phyloP scores from a whole-genome alignment of 2,797 vertebrate genomes.

The Spheniscus humboldti region DNA sequence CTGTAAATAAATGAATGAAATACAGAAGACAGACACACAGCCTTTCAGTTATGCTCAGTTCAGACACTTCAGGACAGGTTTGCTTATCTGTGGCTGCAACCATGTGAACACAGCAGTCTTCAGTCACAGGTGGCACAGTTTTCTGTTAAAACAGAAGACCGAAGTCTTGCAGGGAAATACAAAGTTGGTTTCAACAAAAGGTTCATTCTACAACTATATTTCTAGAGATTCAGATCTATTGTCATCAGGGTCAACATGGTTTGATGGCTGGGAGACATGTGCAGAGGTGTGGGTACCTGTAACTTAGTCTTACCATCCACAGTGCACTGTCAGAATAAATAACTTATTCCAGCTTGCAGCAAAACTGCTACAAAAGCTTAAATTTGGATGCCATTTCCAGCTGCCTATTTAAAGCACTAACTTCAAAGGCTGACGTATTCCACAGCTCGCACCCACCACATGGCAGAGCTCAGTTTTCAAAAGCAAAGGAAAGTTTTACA shows the following conservation, averaged over 20 bases:
- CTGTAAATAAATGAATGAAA: neutral
- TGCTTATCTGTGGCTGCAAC: neutral
- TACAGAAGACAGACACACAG: neutral
- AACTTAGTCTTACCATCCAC: neutral
- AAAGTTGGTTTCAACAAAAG: neutral
- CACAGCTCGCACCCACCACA: neutral
- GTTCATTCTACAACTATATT: neutral
- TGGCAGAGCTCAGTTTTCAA: neutral
- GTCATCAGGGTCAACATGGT: neutral
- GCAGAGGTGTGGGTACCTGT: neutral
- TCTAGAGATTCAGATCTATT: neutral
- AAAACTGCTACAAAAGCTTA: neutral
- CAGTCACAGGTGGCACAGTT: neutral
- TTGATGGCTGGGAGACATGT: neutral
- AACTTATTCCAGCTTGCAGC: neutral
- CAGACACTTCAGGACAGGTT: neutral
- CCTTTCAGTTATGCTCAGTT: neutral
- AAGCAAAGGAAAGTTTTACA: conserved; percentile 56
- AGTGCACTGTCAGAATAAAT: neutral
- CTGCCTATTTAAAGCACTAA: conserved; percentile 1
- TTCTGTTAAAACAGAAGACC: neutral
- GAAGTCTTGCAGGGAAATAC: neutral
- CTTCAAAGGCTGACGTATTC: conserved; percentile 26
- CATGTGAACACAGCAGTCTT: neutral
- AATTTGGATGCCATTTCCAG: neutral